These are phyloP conservation scores for Bucco capensis DNA, from an alignment of 2,113 vertebrate genomes.

Conservation along the genomic window DNA sequence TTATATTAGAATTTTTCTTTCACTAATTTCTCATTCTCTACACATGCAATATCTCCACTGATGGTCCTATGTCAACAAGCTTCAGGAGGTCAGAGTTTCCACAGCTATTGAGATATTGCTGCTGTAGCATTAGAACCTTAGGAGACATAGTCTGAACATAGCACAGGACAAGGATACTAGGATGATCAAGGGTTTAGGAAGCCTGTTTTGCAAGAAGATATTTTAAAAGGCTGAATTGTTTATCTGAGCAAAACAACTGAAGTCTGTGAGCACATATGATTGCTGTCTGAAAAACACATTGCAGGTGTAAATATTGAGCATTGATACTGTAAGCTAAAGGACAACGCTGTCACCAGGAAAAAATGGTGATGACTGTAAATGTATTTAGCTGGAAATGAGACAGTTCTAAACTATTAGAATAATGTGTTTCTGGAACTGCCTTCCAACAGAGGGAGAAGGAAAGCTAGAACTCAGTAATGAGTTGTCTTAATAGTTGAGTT, in stretches of 20 bases:
- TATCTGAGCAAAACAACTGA: not conserved
- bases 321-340: constrained; percentile 9
- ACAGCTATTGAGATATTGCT: not conserved
- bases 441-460: not conserved
- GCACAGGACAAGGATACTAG: not conserved
- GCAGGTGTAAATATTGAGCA: constrained; percentile 3
- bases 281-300: not conserved
- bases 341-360: constrained; percentile 5
- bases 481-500: not conserved
- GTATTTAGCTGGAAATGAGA: not conserved
- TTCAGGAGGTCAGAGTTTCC: not conserved
- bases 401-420: not conserved
- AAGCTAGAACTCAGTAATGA: not conserved
- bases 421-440: not conserved
- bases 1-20: not conserved
- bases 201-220: not conserved
- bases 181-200: not conserved
- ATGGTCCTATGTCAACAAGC: not conserved
- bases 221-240: not conserved
- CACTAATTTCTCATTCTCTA: not conserved
- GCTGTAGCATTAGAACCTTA: not conserved
- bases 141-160: not conserved
- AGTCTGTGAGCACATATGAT: not conserved
- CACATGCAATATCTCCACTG: not conserved
- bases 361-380: constrained; percentile 1